Percentiles rank a stretch among this genome's conserved stretches.
Conservation (phyloP, 2,797 vertebrate genomes). For the Champsocephalus gunnari region DNA sequence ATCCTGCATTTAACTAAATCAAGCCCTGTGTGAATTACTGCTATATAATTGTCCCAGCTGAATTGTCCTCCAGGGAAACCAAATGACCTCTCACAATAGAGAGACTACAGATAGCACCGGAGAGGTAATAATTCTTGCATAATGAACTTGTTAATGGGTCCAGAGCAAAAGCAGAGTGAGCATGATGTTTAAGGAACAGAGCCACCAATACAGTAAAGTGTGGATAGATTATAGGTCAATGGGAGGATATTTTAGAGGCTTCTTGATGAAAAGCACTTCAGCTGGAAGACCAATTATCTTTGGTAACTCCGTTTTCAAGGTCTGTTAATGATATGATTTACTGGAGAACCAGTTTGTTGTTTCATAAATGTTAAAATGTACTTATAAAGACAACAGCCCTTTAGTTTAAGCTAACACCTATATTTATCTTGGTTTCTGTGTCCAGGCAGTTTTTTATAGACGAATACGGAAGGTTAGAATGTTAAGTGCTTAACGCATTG, state of each 20-base stretch:
- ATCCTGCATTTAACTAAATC: neutral
- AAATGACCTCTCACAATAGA: constrained; percentile 57
- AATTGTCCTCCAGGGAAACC: constrained; percentile 50
- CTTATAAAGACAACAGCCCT: neutral
- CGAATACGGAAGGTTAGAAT: neutral
- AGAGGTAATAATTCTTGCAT: constrained; percentile 48
- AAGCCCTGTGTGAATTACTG: constrained; percentile 40
- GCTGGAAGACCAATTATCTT: neutral
- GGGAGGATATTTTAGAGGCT: constrained; percentile 1
- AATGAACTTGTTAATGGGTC: constrained; percentile 54
- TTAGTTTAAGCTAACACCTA: neutral
- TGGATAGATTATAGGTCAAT: constrained; percentile 22
- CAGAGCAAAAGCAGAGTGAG: constrained; percentile 35
- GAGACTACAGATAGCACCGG: constrained; percentile 19
- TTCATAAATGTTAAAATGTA: neutral
- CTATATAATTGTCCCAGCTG: constrained; percentile 47
- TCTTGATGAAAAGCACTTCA: constrained; percentile 1
- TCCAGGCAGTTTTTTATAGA: neutral
- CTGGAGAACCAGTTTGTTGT: neutral
- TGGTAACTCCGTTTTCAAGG: neutral
- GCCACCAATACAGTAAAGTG: constrained; percentile 4
- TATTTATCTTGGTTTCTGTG: neutral
- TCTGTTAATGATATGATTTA: neutral
- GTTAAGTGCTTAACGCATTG: constrained; percentile 6
- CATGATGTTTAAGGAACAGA: constrained; percentile 33